These are phyloP conservation scores for Agrochola lota DNA, from an alignment of 2,888 invertebrate genomes.

Conservation along the genomic window DNA sequence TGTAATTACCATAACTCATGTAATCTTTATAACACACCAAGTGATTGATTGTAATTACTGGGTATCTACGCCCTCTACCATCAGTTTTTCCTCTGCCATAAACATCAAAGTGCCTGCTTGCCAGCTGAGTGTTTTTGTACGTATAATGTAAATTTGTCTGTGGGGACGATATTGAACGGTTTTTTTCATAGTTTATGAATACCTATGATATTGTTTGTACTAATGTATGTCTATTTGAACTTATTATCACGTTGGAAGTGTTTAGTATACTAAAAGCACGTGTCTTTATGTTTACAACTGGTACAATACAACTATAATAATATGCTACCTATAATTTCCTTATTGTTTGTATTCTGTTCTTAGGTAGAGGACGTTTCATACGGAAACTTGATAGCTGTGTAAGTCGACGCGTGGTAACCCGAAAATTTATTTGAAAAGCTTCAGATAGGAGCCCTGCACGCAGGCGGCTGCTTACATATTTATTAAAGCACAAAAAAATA, in stretches of 20 bases:
- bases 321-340: not conserved
- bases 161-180: conserved; percentile 46
- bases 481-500: not conserved
- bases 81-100: conserved; percentile 65
- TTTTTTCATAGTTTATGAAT: conserved; percentile 31
- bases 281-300: not conserved
- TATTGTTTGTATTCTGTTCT: conserved; percentile 1
- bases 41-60: conserved; percentile 48
- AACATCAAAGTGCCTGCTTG: conserved; percentile 73
- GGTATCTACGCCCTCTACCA: conserved; percentile 50
- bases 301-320: not conserved
- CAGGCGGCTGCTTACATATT: not conserved
- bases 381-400: not conserved
- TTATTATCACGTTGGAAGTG: not conserved
- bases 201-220: not conserved
- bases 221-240: not conserved
- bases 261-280: conserved; percentile 15
- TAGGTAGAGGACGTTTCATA: conserved; percentile 1
- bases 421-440: not conserved
- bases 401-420: not conserved
- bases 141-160: conserved; percentile 57
- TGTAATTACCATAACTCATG: conserved; percentile 23
- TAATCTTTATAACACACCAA: conserved; percentile 22
- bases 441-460: not conserved
- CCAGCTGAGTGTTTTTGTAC: conserved; percentile 70